Conservation (phyloP, 2,888 invertebrate species). For the Heteromurus nitidus region DNA sequence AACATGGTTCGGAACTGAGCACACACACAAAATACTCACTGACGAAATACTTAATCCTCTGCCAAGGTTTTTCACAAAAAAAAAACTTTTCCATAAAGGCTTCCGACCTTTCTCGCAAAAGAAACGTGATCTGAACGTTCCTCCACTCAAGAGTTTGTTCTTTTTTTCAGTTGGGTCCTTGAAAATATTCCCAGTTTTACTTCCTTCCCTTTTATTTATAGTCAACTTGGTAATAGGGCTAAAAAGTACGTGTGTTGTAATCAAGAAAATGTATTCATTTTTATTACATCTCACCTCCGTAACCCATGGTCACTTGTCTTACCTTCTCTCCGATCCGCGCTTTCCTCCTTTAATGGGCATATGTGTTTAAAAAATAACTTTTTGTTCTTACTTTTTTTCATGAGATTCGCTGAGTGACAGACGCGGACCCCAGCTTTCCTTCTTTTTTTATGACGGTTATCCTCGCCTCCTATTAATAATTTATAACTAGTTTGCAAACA, state of each 20-base stretch:
- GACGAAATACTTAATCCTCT: background rate
- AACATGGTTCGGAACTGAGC: background rate
- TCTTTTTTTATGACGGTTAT: no score
- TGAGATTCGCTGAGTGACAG: no score
- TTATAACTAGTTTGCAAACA: conserved; percentile 42
- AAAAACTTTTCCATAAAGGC: background rate
- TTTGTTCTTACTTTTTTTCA: no score
- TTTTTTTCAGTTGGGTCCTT: no score
- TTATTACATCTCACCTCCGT: background rate
- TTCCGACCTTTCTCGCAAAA: background rate
- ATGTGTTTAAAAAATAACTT: no score
- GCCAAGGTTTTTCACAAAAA: background rate
- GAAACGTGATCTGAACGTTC: background rate
- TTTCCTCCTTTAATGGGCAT: no score
- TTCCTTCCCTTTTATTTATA: no score
- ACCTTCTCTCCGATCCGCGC: no score
- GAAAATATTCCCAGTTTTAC: background rate
- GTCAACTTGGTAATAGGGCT: no score
- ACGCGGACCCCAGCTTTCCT: no score
- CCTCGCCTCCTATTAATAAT: conserved; percentile 52
- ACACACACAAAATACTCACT: no score
- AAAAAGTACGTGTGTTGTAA: no score
- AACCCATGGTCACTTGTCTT: background rate
- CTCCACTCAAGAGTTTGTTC: background rate
- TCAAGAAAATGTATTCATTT: background rate